Evolutionary conservation across 1,140 invertebrate species (phyloP).

Genomic region (Psilanteris sp.): DNA sequence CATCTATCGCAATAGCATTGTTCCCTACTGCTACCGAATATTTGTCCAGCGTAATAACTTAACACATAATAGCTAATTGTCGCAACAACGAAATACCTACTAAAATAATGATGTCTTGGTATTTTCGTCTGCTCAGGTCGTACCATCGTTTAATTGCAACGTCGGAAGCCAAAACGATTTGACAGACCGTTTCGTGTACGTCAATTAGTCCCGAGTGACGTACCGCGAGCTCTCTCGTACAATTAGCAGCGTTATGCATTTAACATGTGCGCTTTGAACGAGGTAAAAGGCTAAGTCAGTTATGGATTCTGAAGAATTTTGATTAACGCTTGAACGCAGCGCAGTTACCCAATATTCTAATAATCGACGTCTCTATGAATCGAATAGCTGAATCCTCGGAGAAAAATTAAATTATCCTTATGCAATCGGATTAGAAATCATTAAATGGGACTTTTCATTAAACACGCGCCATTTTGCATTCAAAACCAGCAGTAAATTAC

Average conservation of each 20-base stretch:
- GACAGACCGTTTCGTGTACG: constrained; percentile 60
- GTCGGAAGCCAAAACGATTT: constrained; percentile 59
- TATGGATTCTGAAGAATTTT: constrained; percentile 38
- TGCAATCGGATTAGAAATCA: too few relatives aligned
- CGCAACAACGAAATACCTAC: constrained; percentile 52
- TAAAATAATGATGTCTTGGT: constrained; percentile 60
- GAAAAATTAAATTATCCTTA: too few relatives aligned
- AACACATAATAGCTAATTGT: constrained; percentile 53
- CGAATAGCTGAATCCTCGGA: too few relatives aligned
- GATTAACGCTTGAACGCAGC: constrained; percentile 30
- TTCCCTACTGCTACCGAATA: constrained; percentile 36
- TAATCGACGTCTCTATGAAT: not conserved
- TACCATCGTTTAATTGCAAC: constrained; percentile 61
- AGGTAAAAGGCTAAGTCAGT: constrained; percentile 50
- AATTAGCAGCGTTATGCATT: constrained; percentile 59
- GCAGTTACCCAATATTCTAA: constrained; percentile 9
- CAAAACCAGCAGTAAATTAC: too few relatives aligned
- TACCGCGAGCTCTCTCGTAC: constrained; percentile 55
- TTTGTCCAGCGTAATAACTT: constrained; percentile 48
- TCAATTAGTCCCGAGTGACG: constrained; percentile 62
- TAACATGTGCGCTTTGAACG: constrained; percentile 31
- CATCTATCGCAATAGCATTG: constrained; percentile 13
- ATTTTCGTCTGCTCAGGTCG: constrained; percentile 46
- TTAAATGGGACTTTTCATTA: too few relatives aligned
- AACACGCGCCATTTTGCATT: too few relatives aligned